Evolutionary conservation across 1,140 invertebrate genomes (phyloP).

Genomic region (Drosophila kohkoa): DNA sequence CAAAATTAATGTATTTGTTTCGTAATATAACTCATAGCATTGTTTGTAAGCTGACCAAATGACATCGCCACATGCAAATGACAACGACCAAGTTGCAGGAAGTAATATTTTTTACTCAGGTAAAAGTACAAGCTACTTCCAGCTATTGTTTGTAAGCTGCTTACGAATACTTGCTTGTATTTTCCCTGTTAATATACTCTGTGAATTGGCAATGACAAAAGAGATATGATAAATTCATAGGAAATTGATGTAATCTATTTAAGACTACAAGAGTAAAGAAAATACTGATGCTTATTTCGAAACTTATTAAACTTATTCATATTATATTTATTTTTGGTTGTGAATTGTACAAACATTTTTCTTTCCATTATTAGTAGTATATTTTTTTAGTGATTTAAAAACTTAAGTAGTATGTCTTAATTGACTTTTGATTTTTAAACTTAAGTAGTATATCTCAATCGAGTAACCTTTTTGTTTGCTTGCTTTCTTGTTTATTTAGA

Average conservation of each 20-base stretch:
- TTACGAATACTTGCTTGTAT: slow-evolving; percentile 3
- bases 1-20: neutral
- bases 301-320: no score
- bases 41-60: neutral
- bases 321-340: no score
- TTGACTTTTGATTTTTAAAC: no score
- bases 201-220: neutral
- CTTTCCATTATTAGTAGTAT: no score
- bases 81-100: neutral
- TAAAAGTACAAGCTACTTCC: neutral
- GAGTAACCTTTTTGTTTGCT: neutral
- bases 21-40: neutral
- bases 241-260: neutral
- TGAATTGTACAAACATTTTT: no score
- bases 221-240: no score
- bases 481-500: slow-evolving; percentile 16
- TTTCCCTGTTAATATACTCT: neutral
- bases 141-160: slow-evolving; percentile 16
- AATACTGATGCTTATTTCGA: no score
- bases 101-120: slow-evolving; percentile 9
- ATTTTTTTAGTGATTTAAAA: no score
- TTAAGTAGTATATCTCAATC: neutral
- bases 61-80: neutral
- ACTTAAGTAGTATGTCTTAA: no score
- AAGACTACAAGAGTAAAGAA: neutral